Base-by-base conservation (phyloP, 2,888 invertebrate species). In the Lycophotia porphyrea region DNA sequence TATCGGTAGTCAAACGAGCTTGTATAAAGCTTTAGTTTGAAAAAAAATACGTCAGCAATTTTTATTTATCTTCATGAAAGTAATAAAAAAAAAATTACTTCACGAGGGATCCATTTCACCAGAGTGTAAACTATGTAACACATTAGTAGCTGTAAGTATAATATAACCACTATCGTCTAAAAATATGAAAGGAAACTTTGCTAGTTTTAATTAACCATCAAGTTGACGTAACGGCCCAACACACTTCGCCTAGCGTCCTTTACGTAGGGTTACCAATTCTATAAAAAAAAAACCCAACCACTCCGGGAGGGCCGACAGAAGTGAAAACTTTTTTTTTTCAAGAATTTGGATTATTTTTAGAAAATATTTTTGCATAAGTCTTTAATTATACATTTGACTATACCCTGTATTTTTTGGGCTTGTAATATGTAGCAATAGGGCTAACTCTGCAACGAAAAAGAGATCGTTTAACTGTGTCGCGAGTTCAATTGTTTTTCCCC, bases 151-250 rank as follows among this genome's bases (percentile, higher is more conserved):
- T 47, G 1, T 64, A 74, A 36, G 34, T 63, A 61, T 64, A 66
- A 34, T 42, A 39, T 39, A 68, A 84, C 58, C 58, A 18, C 63
- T 63, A 67, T 36, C 58, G 27, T 39, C 15, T 27, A 82, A 86
- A 83, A 84, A 76, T 76, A 63, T 75, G 8, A 47, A 66, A 63
- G n/a, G 63, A 77, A 81, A 78, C 67, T 84, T 74, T 44, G 34
- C 74, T 70, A 74, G 76, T 86, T 83, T 86, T 86, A 84, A 88
- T 88, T 86, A 88, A 80, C 76, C 76, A 84, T 58, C 60, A 64
- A 77, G 79, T 82, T 78, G 71, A 74, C 82, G 82, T 73, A 74
- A 80, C 74, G 72, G 36, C 71, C 44, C 68, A 81, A 81, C 78
- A 72, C 64, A 71, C 76, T 74, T 65, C 31, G 78, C 70, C 71